These are phyloP conservation scores for Phoeniculus purpureus DNA, from an alignment of 2,797 vertebrate species.

Conservation along the genomic window DNA sequence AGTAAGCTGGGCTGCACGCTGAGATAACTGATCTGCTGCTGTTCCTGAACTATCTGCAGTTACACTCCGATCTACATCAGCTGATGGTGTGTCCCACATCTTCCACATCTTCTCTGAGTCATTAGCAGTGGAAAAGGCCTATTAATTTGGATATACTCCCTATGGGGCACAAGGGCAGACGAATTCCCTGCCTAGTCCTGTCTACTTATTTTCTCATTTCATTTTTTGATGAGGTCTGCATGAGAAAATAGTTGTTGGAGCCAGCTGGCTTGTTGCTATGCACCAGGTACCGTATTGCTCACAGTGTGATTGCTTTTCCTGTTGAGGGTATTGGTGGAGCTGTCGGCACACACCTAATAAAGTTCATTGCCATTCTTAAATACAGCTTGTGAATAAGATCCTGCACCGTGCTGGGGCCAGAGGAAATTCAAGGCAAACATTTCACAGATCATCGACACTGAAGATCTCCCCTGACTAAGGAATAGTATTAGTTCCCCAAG, in stretches of 20 bases:
- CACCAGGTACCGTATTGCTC: not conserved
- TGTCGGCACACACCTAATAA: constrained; percentile 39
- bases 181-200: constrained; percentile 57
- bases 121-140: constrained; percentile 46
- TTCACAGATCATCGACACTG: constrained; percentile 35
- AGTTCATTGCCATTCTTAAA: constrained; percentile 51
- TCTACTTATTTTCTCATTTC: constrained; percentile 67
- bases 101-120: constrained; percentile 15
- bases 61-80: not conserved
- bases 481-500: not conserved
- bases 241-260: constrained; percentile 11
- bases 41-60: not conserved
- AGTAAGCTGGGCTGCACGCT: not conserved
- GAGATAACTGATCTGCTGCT: not conserved
- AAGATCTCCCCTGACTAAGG: constrained; percentile 21
- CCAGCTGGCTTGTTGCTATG: constrained; percentile 66
- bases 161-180: constrained; percentile 36
- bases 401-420: constrained; percentile 9
- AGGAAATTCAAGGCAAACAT: constrained; percentile 60
- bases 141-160: constrained; percentile 48
- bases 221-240: constrained; percentile 65
- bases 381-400: constrained; percentile 23
- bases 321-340: constrained; percentile 12
- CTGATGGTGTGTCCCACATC: not conserved
- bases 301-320: constrained; percentile 6